Evolutionary conservation across 23 tunicate genomes (phyloP).

Genomic region (Diplosoma virens): DNA sequence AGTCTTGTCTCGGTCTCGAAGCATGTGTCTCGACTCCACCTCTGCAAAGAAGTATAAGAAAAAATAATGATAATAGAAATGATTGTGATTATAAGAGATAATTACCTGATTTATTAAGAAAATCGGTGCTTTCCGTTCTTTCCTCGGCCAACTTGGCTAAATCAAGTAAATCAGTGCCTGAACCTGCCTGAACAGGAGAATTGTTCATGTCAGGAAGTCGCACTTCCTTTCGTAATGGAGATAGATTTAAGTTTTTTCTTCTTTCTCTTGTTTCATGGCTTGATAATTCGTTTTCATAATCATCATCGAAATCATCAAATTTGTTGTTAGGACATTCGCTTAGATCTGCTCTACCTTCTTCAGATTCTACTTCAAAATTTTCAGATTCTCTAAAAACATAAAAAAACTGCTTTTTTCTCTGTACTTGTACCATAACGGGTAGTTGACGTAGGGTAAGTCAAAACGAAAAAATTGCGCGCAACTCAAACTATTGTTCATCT

Average conservation of each 20-base stretch:
- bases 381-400: constrained; percentile 1
- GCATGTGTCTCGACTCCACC: no score
- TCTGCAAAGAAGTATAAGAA: no score
- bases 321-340: no score
- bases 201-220: constrained; percentile 49
- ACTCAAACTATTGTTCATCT: no score
- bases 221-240: constrained; percentile 60
- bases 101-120: neutral
- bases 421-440: no score
- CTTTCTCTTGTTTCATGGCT: constrained; percentile 58
- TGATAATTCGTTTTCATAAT: constrained; percentile 9
- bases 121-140: constrained; percentile 22
- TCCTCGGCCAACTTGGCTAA: constrained; percentile 42
- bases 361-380: neutral
- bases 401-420: no score
- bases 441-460: no score
- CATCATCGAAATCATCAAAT: constrained; percentile 13
- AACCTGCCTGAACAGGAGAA: constrained; percentile 47
- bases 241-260: constrained; percentile 43
- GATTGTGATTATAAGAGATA: neutral
- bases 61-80: neutral
- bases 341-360: no score
- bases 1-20: no score
- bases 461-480: no score
- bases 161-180: constrained; percentile 40